Evolutionary conservation across 2,888 invertebrate species (phyloP).

Genomic region (Trileptium ribeirensis): DNA sequence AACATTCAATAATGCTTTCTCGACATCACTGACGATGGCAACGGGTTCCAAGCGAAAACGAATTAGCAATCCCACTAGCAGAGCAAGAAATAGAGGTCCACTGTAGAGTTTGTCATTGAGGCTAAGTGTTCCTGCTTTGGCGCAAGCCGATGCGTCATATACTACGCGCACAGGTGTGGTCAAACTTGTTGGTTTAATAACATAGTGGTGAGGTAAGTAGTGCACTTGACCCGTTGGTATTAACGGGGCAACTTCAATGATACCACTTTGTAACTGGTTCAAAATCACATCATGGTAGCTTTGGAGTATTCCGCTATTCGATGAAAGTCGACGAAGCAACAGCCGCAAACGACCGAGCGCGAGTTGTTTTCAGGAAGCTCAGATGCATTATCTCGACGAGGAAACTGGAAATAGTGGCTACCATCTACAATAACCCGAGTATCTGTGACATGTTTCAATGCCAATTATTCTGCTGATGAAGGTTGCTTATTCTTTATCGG

Average conservation of each 20-base stretch:
- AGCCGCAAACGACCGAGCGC: no score
- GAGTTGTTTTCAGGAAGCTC: no score
- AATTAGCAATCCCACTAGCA: neutral
- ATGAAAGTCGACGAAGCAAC: no score
- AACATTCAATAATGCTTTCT: conserved; percentile 39
- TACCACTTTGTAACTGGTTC: neutral
- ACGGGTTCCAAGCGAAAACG: neutral
- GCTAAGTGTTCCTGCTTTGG: neutral
- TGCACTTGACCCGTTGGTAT: no score
- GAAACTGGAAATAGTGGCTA: no score
- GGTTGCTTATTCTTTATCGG: no score
- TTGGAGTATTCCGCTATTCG: no score
- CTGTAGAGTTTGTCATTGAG: neutral
- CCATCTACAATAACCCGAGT: no score
- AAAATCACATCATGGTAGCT: neutral
- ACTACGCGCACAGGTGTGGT: neutral
- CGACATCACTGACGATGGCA: conserved; percentile 30
- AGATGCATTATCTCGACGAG: no score
- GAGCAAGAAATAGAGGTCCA: neutral
- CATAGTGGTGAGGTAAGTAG: neutral
- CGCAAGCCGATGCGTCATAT: neutral
- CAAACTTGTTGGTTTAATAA: neutral
- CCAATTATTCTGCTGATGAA: no score
- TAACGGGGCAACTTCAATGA: neutral
- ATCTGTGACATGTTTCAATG: no score